Evolutionary conservation across 2,113 vertebrate species (phyloP).

Genomic region (Bubo blakistoni): DNA sequence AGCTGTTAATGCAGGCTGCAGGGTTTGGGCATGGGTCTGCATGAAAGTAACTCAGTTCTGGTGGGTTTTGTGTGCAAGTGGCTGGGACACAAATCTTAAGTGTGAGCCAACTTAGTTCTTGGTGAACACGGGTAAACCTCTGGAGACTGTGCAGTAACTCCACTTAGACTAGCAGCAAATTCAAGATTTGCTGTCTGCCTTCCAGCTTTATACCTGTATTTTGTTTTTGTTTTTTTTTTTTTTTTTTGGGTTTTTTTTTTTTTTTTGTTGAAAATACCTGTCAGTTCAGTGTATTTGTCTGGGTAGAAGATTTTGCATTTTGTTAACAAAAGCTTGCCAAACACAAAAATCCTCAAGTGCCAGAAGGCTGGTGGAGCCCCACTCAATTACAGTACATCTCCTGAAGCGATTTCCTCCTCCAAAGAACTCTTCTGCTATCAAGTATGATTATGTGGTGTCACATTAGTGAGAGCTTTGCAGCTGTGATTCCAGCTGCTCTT

Average conservation of each 20-base stretch:
- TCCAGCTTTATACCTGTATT: not conserved
- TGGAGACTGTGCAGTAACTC: not conserved
- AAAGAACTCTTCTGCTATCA: slow-evolving; percentile 8
- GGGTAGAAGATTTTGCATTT: not conserved
- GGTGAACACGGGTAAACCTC: not conserved
- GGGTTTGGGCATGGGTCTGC: not conserved
- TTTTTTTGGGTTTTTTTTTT: not conserved
- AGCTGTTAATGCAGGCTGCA: accelerated
- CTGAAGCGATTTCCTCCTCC: slow-evolving; percentile 12
- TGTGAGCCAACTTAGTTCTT: not conserved
- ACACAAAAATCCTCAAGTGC: not conserved
- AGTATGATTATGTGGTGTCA: slow-evolving; percentile 10
- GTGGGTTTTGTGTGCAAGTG: not conserved
- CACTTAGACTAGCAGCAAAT: not conserved
- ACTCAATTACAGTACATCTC: not conserved
- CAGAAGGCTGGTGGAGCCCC: not conserved
- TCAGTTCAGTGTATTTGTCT: not conserved
- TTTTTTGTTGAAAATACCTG: not conserved
- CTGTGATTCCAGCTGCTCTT: slow-evolving; percentile 54
- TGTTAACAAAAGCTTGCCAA: not conserved
- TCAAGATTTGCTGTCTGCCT: not conserved
- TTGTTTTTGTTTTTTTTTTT: not conserved
- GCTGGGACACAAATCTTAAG: not conserved
- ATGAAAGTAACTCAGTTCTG: not conserved
- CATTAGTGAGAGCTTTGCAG: slow-evolving; percentile 23